Evolutionary conservation across 1,140 invertebrate genomes (phyloP), one percentile per base, ranked within the genome.

Genomic region (Pygmarrhopalites habei): DNA sequence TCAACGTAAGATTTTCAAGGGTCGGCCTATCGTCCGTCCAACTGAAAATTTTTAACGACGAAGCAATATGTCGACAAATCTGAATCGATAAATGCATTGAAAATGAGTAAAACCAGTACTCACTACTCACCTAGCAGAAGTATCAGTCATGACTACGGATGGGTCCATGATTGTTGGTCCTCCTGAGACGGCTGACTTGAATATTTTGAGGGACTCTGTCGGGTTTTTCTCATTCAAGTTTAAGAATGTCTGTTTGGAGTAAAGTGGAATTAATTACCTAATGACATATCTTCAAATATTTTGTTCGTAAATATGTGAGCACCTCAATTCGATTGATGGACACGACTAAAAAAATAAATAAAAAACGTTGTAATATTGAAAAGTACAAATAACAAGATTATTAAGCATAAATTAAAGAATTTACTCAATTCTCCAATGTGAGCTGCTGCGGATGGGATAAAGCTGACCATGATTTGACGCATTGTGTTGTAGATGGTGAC

Each of bases 371-470:
- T n/a, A n/a, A n/a, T n/a, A n/a, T n/a, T n/a, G n/a, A n/a, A n/a
- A n/a, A n/a, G n/a, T n/a, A n/a, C n/a, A n/a, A n/a, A n/a, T n/a
- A n/a, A n/a, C n/a, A n/a, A n/a, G n/a, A n/a, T n/a, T n/a, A n/a
- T n/a, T n/a, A n/a, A n/a, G n/a, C n/a, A n/a, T n/a, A n/a, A n/a
- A n/a, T n/a, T n/a, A n/a, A n/a, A n/a, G n/a, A n/a, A n/a, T n/a
- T n/a, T n/a, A n/a, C n/a, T n/a, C 51, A 53, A 10, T 29, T 53
- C 51, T 26, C 15, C 51, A 14, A 23, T 25, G 65, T 56, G 72
- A 30, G 74, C 71, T 29, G 79, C 73, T 5, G 73, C 77, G 58
- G 72, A 73, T 3, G 79, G 79, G 62, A 80, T 74, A 63, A 78
- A 75, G 2, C 79, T 67, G 7, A 76, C 76, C 68, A 53, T 23